Base-by-base conservation (phyloP, 2,888 invertebrate species). In the Epinotia demarniana region DNA sequence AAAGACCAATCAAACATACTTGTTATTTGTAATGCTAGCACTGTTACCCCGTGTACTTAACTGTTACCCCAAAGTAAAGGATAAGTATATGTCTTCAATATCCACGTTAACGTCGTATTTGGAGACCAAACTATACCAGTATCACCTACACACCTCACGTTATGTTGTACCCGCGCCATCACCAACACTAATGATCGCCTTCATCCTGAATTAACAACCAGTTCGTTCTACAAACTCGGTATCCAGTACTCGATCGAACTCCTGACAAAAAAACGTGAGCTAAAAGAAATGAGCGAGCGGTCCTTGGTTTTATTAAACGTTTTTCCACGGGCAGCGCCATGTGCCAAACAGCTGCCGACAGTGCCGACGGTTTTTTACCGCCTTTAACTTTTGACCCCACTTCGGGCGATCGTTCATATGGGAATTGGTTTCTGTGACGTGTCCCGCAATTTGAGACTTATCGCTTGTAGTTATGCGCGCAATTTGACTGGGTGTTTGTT, bases 321-420 rank as follows among this genome's bases (percentile, higher is more conserved):
- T 87, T 87, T 87, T 85, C 86, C 84, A 84, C 83, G 82, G 73
- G 78, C 80, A 81, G 79, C 70, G 85, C 87, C 91, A 91, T 90
- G 90, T 93, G 93, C 90, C 89, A 85, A 86, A 89, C 93, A 94
- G 90, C 93, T 93, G 93, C 87, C 83, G 88, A 85, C 84, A 83
- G 87, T 92, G 93, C 87, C 83, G 88, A 85, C 84, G 83, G 87
- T 92, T 93, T 93, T 93, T 92, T 91, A 92, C 90, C 87, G 87
- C 87, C 88, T 86, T 83, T 86, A 89, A 92, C 91, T 91, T 92
- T 89, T 93, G 92, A 93, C 92, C 92, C 92, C 92, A 89, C 92
- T 90, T 89, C 87, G 87, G 86, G 81, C 89, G 89, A 92, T 92
- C 91, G 89, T 87, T 92, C 93, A 92, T 93, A 90, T 92, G 93